These are phyloP conservation scores for Tenebrosternarchus preto DNA, from an alignment of 2,113 vertebrate species.

Conservation along the genomic window DNA sequence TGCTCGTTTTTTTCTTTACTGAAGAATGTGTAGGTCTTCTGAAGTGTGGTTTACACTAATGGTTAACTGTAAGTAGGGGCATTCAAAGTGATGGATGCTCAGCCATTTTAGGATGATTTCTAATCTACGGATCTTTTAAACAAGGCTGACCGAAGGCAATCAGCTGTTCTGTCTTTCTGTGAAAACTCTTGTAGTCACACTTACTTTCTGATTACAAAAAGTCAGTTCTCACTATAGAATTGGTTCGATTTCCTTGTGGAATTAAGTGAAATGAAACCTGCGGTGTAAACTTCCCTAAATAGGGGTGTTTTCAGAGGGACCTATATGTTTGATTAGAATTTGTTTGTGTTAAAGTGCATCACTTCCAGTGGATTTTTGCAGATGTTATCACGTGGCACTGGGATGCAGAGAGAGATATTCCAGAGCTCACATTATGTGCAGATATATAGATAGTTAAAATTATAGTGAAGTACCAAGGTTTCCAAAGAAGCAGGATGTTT, in stretches of 20 bases:
- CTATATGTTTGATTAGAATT: constrained; percentile 33
- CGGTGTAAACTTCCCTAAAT: no score
- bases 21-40: not conserved
- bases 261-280: not conserved
- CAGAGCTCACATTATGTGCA: not conserved
- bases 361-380: not conserved
- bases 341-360: not conserved
- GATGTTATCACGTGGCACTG: not conserved
- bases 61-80: constrained; percentile 2
- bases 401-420: not conserved
- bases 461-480: no score
- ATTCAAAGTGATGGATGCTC: constrained; percentile 5
- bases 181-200: no score
- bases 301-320: constrained; percentile 10
- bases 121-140: not conserved
- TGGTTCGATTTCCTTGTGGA: not conserved
- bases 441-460: no score
- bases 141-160: not conserved
- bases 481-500: no score
- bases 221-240: not conserved
- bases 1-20: not conserved
- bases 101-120: constrained; percentile 15
- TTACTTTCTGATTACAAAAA: not conserved
- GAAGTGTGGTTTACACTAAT: constrained; percentile 20
- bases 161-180: no score